Conservation (phyloP, 2,888 invertebrate genomes). For the Mythimna albipuncta region DNA sequence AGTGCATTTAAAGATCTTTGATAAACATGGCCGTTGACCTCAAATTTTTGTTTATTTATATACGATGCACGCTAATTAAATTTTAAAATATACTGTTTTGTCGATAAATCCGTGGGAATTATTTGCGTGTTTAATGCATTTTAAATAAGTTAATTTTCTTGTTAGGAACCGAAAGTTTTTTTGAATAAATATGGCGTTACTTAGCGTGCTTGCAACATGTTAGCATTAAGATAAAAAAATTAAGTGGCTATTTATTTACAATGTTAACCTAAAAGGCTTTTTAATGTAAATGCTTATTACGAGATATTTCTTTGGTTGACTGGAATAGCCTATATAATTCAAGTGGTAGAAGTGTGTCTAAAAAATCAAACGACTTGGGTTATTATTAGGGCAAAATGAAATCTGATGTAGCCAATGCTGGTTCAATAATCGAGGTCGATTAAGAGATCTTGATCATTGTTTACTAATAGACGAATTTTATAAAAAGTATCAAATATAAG, state of each 20-base stretch:
- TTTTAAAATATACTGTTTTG: constrained; percentile 35
- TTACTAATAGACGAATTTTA: too few relatives aligned
- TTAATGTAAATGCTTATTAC: not conserved
- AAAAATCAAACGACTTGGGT: too few relatives aligned
- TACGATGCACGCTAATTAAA: constrained; percentile 54
- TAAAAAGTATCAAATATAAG: too few relatives aligned
- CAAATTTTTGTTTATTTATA: constrained; percentile 57
- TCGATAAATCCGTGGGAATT: constrained; percentile 41
- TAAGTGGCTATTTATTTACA: constrained; percentile 18
- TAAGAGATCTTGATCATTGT: too few relatives aligned
- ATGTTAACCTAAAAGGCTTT: not conserved
- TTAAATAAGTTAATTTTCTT: constrained; percentile 19
- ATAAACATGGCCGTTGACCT: constrained; percentile 64
- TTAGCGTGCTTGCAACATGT: constrained; percentile 15
- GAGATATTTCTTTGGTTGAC: not conserved
- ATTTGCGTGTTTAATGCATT: constrained; percentile 30
- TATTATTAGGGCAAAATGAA: too few relatives aligned
- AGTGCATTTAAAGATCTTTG: constrained; percentile 66
- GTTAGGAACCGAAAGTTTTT: constrained; percentile 9
- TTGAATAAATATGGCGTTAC: constrained; percentile 6
- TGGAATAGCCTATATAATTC: too few relatives aligned
- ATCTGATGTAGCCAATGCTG: too few relatives aligned
- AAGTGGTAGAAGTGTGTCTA: too few relatives aligned
- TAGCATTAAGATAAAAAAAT: constrained; percentile 4
- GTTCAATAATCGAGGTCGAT: too few relatives aligned